phyloP scores from a whole-genome alignment of 2,888 invertebrate genomes.

The Drosophila cognata region DNA sequence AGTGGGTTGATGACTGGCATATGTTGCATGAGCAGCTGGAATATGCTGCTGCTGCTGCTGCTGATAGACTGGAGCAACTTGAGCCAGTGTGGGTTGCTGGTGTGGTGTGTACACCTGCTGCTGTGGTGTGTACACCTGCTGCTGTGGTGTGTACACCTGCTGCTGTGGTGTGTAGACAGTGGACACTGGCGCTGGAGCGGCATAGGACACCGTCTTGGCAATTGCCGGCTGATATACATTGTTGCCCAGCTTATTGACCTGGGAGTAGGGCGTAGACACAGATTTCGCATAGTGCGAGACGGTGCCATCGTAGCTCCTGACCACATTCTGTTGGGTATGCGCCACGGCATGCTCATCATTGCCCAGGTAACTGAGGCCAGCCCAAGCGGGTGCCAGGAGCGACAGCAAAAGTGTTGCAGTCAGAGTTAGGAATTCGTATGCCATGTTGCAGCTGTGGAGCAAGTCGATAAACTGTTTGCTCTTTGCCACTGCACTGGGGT shows the following conservation, averaged over 20 bases:
- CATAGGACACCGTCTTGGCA: slow-evolving; percentile 80
- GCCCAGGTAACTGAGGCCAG: slow-evolving; percentile 85
- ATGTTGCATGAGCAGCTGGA: slow-evolving; percentile 68
- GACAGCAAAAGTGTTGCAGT: slow-evolving; percentile 84
- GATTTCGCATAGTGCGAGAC: slow-evolving; percentile 87
- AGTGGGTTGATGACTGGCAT: slow-evolving; percentile 77
- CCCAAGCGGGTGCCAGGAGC: slow-evolving; percentile 86
- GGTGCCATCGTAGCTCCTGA: slow-evolving; percentile 86
- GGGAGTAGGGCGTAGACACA: slow-evolving; percentile 87
- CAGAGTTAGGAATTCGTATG: slow-evolving; percentile 86
- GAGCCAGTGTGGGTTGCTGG: slow-evolving; percentile 42
- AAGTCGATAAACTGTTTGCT: slow-evolving; percentile 70
- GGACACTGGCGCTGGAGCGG: slow-evolving; percentile 81
- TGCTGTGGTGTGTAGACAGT: slow-evolving; percentile 55
- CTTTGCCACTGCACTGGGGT: slow-evolving; percentile 7
- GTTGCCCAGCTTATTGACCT: slow-evolving; percentile 87
- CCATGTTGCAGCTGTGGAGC: slow-evolving; percentile 73
- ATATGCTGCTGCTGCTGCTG: slow-evolving; percentile 32
- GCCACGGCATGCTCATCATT: slow-evolving; percentile 81
- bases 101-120: slow-evolving; percentile 54
- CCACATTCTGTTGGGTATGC: slow-evolving; percentile 86
- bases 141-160: slow-evolving; percentile 48
- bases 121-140: slow-evolving; percentile 44
- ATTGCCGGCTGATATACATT: slow-evolving; percentile 86
- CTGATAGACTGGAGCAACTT: slow-evolving; percentile 57